Conservation (phyloP, 2,797 vertebrate species). For the Pempheris klunzingeri region DNA sequence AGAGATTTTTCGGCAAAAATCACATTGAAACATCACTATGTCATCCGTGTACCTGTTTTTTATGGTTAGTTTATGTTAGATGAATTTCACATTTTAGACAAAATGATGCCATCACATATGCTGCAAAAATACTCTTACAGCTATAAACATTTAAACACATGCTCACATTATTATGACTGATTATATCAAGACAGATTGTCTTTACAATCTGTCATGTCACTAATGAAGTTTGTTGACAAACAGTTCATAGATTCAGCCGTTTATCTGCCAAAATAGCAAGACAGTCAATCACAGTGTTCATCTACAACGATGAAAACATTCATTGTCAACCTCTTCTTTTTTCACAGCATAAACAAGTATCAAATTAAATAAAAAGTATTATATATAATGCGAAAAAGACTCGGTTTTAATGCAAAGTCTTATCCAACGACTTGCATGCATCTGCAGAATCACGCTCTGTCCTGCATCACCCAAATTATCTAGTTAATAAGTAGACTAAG, state of each 20-base stretch:
- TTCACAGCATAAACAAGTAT: neutral
- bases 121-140: neutral
- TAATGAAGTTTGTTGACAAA: neutral
- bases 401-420: neutral
- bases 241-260: neutral
- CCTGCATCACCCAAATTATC: neutral
- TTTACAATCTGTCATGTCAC: neutral
- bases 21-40: neutral
- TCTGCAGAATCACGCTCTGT: neutral
- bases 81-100: neutral
- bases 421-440: neutral
- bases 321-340: no score
- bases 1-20: constrained; percentile 5
- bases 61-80: neutral
- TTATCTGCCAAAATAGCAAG: neutral
- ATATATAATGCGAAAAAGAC: neutral
- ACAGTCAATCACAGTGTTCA: no score
- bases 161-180: no score
- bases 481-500: neutral
- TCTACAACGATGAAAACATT: no score
- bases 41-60: constrained; percentile 34
- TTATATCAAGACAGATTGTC: neutral
- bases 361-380: neutral
- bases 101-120: neutral
- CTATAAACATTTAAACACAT: neutral